A percentile compares a stretch with the other conserved stretches of the same genome.
These are phyloP conservation scores for Rhamphomyia laevipes DNA, from an alignment of 2,888 invertebrate species.

Conservation along the genomic window DNA sequence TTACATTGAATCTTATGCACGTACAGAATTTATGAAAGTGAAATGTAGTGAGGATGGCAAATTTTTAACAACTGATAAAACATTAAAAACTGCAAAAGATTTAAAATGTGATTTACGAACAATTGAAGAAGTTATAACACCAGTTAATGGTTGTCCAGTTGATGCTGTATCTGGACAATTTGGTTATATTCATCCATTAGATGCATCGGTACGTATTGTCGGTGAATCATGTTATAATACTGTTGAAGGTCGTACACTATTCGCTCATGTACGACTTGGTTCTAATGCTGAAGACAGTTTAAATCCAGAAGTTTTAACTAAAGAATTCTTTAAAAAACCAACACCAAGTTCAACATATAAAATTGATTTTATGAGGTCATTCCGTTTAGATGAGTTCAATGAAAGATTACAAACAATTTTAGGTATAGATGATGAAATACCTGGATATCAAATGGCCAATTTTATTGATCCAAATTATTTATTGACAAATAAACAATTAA, in stretches of 20 bases:
- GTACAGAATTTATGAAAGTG: constrained; percentile 11
- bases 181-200: constrained; percentile 23
- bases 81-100: constrained; percentile 12
- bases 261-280: constrained; percentile 21
- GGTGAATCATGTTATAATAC: constrained; percentile 25
- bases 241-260: constrained; percentile 19
- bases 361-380: constrained; percentile 21
- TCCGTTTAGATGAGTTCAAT: constrained; percentile 22
- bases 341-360: constrained; percentile 21
- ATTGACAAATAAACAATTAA: constrained; percentile 20
- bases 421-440: constrained; percentile 13
- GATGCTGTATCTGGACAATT: constrained; percentile 18
- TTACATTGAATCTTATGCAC: constrained; percentile 14
- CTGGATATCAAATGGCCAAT: constrained; percentile 17
- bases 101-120: constrained; percentile 22
- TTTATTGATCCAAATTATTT: constrained; percentile 19
- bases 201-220: constrained; percentile 17
- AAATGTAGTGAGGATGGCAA: constrained; percentile 14
- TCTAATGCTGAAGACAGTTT: no score
- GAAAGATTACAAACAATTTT: constrained; percentile 16
- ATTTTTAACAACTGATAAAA: constrained; percentile 8
- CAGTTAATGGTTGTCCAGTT: constrained; percentile 20
- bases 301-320: constrained; percentile 4
- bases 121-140: constrained; percentile 21
- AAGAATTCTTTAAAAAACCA: constrained; percentile 16